These are phyloP conservation scores for Taenioides sp. DNA, from an alignment of 2,797 vertebrate species.

Conservation along the genomic window DNA sequence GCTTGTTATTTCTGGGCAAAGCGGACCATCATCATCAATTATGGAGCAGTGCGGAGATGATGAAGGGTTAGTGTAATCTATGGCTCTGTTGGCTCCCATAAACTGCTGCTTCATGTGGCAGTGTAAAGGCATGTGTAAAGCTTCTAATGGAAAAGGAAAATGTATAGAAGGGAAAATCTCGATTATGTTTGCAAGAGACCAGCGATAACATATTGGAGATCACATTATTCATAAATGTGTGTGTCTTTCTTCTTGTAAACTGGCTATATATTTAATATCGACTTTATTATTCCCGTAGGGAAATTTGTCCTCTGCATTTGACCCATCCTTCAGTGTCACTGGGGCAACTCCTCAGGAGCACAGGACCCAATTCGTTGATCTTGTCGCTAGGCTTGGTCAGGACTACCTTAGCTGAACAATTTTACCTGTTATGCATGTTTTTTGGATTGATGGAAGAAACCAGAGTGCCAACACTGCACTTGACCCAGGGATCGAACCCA, in stretches of 20 bases:
- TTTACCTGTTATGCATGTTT: no score
- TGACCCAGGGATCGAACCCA: no score
- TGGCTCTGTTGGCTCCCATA: neutral
- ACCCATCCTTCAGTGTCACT: no score
- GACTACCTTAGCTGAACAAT: no score
- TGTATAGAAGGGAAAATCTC: neutral
- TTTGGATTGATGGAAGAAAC: no score
- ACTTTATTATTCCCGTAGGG: no score
- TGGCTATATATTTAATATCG: no score
- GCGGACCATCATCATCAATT: slow-evolving; percentile 4
- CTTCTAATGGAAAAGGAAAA: neutral
- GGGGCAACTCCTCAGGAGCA: no score
- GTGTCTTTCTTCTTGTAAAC: neutral
- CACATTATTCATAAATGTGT: neutral
- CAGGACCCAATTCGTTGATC: no score
- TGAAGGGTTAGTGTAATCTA: slow-evolving; percentile 10
- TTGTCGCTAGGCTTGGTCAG: no score
- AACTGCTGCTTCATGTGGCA: neutral
- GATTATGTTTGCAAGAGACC: neutral
- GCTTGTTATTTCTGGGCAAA: slow-evolving; percentile 13
- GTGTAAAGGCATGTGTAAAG: neutral
- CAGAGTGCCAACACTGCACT: no score
- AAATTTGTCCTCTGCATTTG: no score
- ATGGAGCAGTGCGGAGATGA: slow-evolving; percentile 8
- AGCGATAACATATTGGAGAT: neutral